Base-by-base conservation (phyloP, 2,888 invertebrate species). In the Drosophila falleni region DNA sequence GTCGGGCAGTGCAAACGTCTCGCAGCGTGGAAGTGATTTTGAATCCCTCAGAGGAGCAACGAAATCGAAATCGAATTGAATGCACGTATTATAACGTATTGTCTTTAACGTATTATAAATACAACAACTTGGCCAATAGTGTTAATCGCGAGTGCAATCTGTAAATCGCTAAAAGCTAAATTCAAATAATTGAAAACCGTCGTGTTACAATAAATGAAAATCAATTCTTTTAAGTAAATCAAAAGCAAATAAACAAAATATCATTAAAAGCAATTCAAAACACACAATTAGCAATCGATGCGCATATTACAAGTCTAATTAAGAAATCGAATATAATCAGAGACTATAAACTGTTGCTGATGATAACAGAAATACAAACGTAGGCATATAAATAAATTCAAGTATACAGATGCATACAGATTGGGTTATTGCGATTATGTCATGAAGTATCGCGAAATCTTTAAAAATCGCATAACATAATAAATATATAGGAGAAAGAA, bases 391-490 rank as follows among this genome's bases (percentile, higher is more conserved):
- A 2, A 3, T 16, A 54, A 5, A 41, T 6, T 6, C 1, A 39
- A n/a, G 4, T 0, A 19, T 23, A 53, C 19, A 29, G n/a, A 39
- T 42, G 44, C 50, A 41, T 58, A 39, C 51, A 59, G 56, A 63
- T 66, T 63, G 64, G 41, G 26, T 62, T 72, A 61, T 72, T 68
- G 50, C 49, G 71, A 67, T 87, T 83, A 87, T 81, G 84, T 86
- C 88, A 87, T 67, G 77, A 62, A 77, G 82, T 71, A 67, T 72
- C 59, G 49, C 58, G 10, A 65, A 68, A 55, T 60, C 60, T 42
- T 35, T 35, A 39, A 23, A 51, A 71, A 74, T 58, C 37, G 23
- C 23, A 47, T 42, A 63, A 50, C 42, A 42, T 39, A 50, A 23
- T 35, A 56, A 56, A 47, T 19, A 44, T 8, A 44, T 49, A 42